Percentiles rank a stretch among this genome's conserved stretches.
phyloP scores from a whole-genome alignment of 2,888 invertebrate genomes.

The Heteromyza rotundicornis region DNA sequence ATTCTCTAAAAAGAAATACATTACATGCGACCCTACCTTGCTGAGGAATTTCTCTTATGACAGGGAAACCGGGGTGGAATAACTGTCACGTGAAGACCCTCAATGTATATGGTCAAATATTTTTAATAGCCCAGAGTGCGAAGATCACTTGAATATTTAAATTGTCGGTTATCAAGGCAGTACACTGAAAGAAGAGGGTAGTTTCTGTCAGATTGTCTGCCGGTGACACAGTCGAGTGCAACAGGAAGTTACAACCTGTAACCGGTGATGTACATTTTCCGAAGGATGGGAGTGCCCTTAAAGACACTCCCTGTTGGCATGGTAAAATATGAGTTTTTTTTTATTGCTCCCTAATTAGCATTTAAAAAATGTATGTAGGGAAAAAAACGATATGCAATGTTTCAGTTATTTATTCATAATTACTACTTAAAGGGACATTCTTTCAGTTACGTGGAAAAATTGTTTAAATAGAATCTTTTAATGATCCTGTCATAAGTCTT shows the following conservation, averaged over 20 bases:
- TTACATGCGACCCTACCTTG: too few relatives aligned
- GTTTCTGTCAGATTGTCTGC: not conserved
- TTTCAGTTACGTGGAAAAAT: too few relatives aligned
- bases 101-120: not conserved
- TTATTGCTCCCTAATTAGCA: not conserved
- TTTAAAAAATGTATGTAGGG: not conserved
- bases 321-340: not conserved
- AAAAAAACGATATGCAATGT: too few relatives aligned
- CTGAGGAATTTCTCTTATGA: too few relatives aligned
- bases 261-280: not conserved
- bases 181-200: not conserved
- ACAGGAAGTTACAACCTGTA: constrained; percentile 19
- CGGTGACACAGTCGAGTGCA: constrained; percentile 16
- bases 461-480: too few relatives aligned
- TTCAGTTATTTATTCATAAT: too few relatives aligned
- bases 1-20: not conserved
- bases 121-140: not conserved
- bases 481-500: too few relatives aligned
- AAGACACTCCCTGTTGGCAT: too few relatives aligned
- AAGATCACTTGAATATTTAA: constrained; percentile 17
- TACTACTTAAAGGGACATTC: too few relatives aligned
- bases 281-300: not conserved
- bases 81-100: constrained; percentile 13
- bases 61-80: constrained; percentile 19
- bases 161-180: not conserved